These are phyloP conservation scores for Cylindroiulus punctatus DNA, from an alignment of 2,888 invertebrate species.

Conservation along the genomic window DNA sequence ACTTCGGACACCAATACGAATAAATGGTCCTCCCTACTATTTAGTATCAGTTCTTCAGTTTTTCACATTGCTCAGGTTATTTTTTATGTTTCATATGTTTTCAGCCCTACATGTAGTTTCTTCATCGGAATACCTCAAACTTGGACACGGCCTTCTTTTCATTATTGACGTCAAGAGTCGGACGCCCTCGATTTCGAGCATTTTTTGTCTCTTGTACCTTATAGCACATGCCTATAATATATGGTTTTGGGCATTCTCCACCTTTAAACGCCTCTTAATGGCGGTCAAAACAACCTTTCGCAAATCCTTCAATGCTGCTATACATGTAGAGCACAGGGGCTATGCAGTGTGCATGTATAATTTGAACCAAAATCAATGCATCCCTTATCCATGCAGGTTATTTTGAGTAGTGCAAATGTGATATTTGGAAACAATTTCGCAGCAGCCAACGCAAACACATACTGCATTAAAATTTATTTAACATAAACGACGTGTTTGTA, in stretches of 20 bases:
- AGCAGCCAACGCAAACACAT: not conserved
- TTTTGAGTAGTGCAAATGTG: not conserved
- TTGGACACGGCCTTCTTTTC: conserved; percentile 21
- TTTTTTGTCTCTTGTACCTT: conserved; percentile 7
- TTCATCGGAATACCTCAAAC: not conserved
- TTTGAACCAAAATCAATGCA: not conserved
- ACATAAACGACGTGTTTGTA: not conserved
- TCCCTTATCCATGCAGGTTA: not conserved
- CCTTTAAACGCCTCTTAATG: conserved; percentile 5
- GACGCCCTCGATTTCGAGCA: conserved; percentile 20
- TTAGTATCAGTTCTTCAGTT: not conserved
- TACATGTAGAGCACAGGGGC: not conserved
- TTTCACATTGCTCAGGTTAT: too few relatives aligned
- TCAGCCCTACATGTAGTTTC: not conserved
- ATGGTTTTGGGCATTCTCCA: conserved; percentile 18
- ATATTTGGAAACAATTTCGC: not conserved
- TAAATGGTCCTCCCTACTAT: not conserved
- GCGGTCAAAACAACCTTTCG: not conserved
- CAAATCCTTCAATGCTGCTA: not conserved
- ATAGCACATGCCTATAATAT: too few relatives aligned
- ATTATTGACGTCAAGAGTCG: not conserved
- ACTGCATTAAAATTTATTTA: not conserved
- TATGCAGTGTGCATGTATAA: too few relatives aligned
- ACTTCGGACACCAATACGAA: not conserved
- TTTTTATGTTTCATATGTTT: not conserved